A percentile compares a stretch with the other conserved stretches of the same genome.
These are phyloP conservation scores for Micoletzkya japonica DNA, from an alignment of 2,888 invertebrate genomes.

Conservation along the genomic window DNA sequence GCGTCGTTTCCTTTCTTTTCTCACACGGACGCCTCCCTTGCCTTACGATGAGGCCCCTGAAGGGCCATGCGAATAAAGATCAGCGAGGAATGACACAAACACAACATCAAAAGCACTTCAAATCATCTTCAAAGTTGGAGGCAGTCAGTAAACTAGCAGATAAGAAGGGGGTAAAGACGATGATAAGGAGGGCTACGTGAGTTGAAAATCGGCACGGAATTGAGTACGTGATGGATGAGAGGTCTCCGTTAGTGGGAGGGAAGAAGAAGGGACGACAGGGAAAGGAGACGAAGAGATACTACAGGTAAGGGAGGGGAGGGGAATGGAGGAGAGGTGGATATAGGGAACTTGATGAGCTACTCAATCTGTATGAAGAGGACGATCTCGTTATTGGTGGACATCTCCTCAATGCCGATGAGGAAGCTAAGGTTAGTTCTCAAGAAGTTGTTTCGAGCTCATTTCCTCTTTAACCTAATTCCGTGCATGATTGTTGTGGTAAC, in stretches of 20 bases:
- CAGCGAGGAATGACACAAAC: not conserved
- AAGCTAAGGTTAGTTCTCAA: not conserved
- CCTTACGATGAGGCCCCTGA: conserved; percentile 4
- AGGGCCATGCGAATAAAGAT: not conserved
- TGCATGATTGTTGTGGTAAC: not conserved
- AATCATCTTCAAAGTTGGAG: not conserved
- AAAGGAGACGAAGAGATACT: conserved; percentile 8
- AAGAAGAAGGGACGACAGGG: not conserved
- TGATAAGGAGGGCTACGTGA: conserved; percentile 14
- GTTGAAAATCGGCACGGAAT: conserved; percentile 4
- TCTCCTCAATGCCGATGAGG: not conserved
- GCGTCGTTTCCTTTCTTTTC: not conserved
- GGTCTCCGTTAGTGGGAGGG: conserved; percentile 10
- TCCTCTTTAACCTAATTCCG: not conserved
- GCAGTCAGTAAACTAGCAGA: not conserved
- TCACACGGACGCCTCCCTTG: conserved; percentile 1
- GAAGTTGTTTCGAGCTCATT: not conserved
- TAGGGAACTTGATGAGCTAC: conserved; percentile 15
- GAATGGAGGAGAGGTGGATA: conserved; percentile 1
- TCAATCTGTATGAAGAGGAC: not conserved
- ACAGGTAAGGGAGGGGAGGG: conserved; percentile 9
- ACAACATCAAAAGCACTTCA: not conserved
- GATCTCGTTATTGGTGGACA: not conserved
- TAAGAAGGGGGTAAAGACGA: not conserved
- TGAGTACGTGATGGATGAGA: conserved; percentile 18